phyloP scores from a whole-genome alignment of 2,888 invertebrate genomes.

The Agrotis ipsilon region DNA sequence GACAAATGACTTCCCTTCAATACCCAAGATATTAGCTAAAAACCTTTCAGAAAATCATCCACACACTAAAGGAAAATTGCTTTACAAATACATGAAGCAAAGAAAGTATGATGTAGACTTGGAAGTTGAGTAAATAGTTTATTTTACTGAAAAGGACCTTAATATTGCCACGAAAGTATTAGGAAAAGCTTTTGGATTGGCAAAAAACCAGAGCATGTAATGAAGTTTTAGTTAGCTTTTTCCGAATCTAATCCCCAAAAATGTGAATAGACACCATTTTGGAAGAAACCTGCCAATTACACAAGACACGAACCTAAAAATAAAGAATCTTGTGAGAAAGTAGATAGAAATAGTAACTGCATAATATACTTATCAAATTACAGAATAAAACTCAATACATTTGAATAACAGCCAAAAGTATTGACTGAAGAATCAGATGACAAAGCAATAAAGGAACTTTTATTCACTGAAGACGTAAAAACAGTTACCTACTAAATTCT shows the following conservation, averaged over 20 bases:
- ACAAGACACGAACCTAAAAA: not conserved
- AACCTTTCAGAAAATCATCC: conserved; percentile 58
- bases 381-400: conserved; percentile 21
- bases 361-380: not conserved
- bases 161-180: not conserved
- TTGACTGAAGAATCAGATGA: conserved; percentile 4
- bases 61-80: conserved; percentile 26
- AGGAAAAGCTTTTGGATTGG: too few relatives aligned
- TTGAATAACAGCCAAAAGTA: conserved; percentile 26
- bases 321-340: not conserved
- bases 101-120: not conserved
- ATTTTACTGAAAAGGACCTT: not conserved
- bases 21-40: conserved; percentile 60
- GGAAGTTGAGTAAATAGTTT: not conserved
- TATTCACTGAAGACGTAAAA: not conserved
- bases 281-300: not conserved
- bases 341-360: not conserved
- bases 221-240: not conserved
- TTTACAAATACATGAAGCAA: not conserved
- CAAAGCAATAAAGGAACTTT: conserved; percentile 15
- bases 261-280: not conserved
- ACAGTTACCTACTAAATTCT: conserved; percentile 25
- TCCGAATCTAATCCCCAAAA: too few relatives aligned
- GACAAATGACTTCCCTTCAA: conserved; percentile 66
- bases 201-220: too few relatives aligned